Evolutionary conservation across 2,888 invertebrate genomes (phyloP).

Genomic region (Drosophila eohydei): DNA sequence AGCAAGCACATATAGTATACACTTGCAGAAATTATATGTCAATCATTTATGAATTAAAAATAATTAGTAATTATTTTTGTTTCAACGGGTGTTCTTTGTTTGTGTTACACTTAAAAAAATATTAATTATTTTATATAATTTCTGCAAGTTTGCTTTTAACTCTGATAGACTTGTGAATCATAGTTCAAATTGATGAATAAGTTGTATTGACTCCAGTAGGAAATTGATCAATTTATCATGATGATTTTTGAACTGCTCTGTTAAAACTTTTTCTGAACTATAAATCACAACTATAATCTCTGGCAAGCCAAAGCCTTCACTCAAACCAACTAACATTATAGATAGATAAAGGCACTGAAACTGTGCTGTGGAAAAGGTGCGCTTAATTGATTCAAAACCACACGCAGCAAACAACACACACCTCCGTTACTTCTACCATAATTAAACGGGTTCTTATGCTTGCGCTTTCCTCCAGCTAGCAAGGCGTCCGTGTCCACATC

Average conservation of each 20-base stretch:
- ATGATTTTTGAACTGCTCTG: no score
- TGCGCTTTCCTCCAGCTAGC: conserved; percentile 68
- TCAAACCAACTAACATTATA: conserved; percentile 15
- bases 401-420: conserved; percentile 84
- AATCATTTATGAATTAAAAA: neutral
- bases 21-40: conserved; percentile 5
- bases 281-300: conserved; percentile 4
- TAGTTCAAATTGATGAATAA: neutral
- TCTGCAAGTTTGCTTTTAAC: conserved; percentile 26
- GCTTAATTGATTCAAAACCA: conserved; percentile 81
- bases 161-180: neutral
- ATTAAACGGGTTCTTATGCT: conserved; percentile 83
- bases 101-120: neutral
- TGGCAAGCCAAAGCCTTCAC: conserved; percentile 26
- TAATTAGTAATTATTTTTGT: neutral
- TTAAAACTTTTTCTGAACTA: neutral
- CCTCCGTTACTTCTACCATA: conserved; percentile 85
- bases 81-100: no score
- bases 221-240: neutral
- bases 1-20: conserved; percentile 16
- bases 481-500: conserved; percentile 53
- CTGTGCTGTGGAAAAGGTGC: conserved; percentile 80
- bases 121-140: neutral
- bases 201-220: neutral
- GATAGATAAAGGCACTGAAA: conserved; percentile 66